Base-by-base conservation (phyloP, 1,140 invertebrate species). In the Reticulitermes speratus region DNA sequence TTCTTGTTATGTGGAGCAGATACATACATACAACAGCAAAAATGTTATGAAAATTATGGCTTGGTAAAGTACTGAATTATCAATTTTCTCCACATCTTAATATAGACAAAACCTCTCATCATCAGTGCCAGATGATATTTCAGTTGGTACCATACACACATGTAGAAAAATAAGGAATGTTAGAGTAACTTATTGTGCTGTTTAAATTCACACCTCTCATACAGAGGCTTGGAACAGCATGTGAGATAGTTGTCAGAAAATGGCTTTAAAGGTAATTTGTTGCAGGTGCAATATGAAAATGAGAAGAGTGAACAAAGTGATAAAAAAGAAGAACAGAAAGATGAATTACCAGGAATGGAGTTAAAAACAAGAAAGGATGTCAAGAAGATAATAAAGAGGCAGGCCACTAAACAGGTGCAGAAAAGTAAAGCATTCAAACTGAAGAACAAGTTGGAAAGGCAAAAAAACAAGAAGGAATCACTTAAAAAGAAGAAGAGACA, bases 341-440 rank as follows among this genome's bases (percentile, higher is more conserved):
- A 92, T 86, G 89, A 91, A 87, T 89, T 95, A 86, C 91, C 93
- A 2, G 94, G 94, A 87, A 94, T 94, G 94, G 91, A 92, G 87
- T 90, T 94, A 44, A 87, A 87, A 65, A 87, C 87, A 83, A 88
- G 88, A 65, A 84, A 88, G 82, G 84, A 83, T 87, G 87, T 83
- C n/a, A 86, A 87, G 44, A 87, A 86, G 84, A 32, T 86, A 86
- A 87, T 88, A 88, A 87, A 89, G 55, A 86, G 86, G 87, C 23
- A 87, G 87, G 85, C 59, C 55, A 38, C 59, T 44, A 30, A 87
- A 87, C 3, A 89, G 90, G 91, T 96, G 16, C 92, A 95, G 89
- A 95, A 95, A 87, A 96, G 95, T 89, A 95, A 95, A 92, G 92
- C 93, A 8, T 96, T 95, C 89, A 94, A 95, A 91, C 93, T 92